These are phyloP conservation scores for Hystrix brachyura DNA, from an alignment of 2,113 vertebrate species.

Conservation along the genomic window DNA sequence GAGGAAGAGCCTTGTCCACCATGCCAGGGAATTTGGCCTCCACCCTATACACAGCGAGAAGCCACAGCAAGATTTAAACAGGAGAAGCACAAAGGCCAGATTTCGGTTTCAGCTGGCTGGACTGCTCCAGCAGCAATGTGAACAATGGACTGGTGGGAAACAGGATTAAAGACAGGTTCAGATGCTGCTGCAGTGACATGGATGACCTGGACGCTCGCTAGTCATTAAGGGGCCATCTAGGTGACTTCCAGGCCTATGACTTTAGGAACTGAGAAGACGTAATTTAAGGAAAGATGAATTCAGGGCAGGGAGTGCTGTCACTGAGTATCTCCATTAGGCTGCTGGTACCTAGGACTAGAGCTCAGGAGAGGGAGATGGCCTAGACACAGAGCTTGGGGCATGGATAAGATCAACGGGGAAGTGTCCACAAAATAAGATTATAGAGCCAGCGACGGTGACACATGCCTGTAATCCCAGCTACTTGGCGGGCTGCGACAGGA, in stretches of 20 bases:
- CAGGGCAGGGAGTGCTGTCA: background rate
- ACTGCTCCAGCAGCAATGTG: background rate
- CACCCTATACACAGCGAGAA: background rate
- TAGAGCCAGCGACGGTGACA: background rate
- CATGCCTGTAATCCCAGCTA: background rate
- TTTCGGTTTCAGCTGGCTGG: background rate
- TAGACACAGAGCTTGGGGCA: background rate
- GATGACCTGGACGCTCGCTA: background rate
- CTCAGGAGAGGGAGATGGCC: background rate
- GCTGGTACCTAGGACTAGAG: background rate
- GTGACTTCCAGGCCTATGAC: background rate
- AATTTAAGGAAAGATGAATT: background rate
- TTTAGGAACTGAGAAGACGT: conserved; percentile 20
- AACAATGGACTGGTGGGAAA: background rate
- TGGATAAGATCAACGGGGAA: background rate
- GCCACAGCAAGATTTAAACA: background rate
- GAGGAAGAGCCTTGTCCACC: conserved; percentile 23
- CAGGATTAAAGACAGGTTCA: background rate
- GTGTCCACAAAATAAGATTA: background rate
- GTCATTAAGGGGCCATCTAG: background rate
- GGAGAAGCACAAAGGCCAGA: background rate
- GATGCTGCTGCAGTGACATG: background rate
- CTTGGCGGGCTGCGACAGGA: background rate
- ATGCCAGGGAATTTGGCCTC: conserved; percentile 4
- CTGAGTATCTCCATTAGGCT: background rate